Conservation (phyloP, 2,797 vertebrate species). For the Tamandua tetradactyla region DNA sequence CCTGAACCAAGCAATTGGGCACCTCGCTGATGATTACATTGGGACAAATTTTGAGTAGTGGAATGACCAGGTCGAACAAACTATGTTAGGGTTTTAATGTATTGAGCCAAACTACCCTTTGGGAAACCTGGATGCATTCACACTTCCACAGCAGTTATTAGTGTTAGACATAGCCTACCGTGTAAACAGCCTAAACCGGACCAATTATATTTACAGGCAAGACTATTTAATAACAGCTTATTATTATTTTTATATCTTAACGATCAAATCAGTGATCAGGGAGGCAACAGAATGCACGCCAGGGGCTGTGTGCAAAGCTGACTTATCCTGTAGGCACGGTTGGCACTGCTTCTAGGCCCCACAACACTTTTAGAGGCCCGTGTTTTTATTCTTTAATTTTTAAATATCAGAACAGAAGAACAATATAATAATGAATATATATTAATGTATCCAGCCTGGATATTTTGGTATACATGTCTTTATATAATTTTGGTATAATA, state of each 20-base stretch:
- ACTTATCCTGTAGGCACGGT: not conserved
- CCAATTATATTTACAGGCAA: conserved; percentile 30
- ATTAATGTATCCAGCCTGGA: not conserved
- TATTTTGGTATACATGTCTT: too few species aligned
- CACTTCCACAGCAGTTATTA: not conserved
- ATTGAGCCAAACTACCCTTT: not conserved
- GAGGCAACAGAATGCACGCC: not conserved
- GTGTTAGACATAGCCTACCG: not conserved
- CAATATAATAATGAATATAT: not conserved
- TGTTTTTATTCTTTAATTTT: conserved; percentile 14
- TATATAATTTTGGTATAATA: too few species aligned
- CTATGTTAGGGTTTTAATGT: conserved; percentile 30
- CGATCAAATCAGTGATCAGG: not conserved
- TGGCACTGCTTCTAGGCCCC: not conserved
- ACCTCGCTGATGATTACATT: conserved; percentile 29
- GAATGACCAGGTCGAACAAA: not conserved
- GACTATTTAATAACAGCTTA: conserved; percentile 16
- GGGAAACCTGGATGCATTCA: conserved; percentile 17
- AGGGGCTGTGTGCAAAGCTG: not conserved
- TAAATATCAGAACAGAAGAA: not conserved
- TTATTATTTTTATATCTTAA: conserved; percentile 41
- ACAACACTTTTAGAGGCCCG: not conserved
- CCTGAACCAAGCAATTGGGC: not conserved
- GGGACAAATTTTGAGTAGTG: not conserved
- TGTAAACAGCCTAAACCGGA: not conserved